Evolutionary conservation across 2,113 vertebrate genomes (phyloP).

Genomic region (Chlorodrepanis virens): DNA sequence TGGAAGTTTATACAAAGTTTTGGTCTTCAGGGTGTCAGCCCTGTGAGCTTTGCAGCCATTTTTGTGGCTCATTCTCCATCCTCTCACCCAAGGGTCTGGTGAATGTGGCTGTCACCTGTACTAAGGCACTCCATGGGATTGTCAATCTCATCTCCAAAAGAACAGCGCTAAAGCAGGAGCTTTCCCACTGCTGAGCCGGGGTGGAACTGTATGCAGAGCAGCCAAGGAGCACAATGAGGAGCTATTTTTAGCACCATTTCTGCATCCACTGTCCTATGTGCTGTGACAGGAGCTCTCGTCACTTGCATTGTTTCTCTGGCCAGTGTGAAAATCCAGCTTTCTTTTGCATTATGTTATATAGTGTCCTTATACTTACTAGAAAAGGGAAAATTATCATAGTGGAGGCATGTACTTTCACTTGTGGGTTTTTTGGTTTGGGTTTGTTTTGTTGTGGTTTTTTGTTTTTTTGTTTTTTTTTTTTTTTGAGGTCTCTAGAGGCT

Average conservation of each 20-base stretch:
- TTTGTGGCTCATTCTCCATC: neutral
- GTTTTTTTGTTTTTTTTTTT: neutral
- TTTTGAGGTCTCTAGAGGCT: neutral
- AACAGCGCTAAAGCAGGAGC: neutral
- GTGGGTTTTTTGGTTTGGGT: neutral
- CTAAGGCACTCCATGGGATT: neutral
- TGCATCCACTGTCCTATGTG: neutral
- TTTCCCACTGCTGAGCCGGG: neutral
- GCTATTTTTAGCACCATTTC: neutral
- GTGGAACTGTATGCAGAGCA: neutral
- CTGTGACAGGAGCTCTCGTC: neutral
- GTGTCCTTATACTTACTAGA: neutral
- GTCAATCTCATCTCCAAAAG: neutral
- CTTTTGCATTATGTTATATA: neutral
- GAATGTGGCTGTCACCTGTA: neutral
- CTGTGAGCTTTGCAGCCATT: accelerated
- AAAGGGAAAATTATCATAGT: neutral
- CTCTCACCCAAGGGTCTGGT: neutral
- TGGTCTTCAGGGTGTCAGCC: neutral
- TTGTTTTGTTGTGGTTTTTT: neutral
- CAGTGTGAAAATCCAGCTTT: neutral
- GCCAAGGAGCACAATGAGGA: neutral
- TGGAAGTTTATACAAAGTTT: neutral
- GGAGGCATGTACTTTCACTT: neutral
- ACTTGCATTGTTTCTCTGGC: neutral